Base-by-base conservation (phyloP, 2,888 invertebrate genomes). In the Toxonevra muliebris region DNA sequence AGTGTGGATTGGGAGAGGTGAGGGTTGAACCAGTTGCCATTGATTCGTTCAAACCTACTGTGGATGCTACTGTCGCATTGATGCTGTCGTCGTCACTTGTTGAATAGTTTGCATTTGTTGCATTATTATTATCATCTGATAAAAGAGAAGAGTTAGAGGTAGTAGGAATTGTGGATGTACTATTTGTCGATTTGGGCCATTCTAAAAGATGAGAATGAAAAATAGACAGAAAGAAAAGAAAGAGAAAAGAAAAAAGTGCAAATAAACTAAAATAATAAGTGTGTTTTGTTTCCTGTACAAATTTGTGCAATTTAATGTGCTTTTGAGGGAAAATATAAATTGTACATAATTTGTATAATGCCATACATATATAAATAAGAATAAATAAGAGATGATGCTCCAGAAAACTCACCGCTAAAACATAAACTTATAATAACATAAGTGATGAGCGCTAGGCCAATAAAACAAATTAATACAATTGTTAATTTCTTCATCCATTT, bases 401-500 rank as follows among this genome's bases (percentile, higher is more conserved):
- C n/a, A n/a, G 30, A 30, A 30, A 30, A 82, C 83, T 82, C 76
- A 83, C 83, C 82, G 71, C 80, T 83, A 65, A 83, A 81, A 60
- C 80, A 81, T n/a, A 83, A 76, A 69, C 82, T 83, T 69, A 83
- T 79, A 69, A 83, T 79, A 70, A 83, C 81, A 55, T 83, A 83
- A 74, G 82, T 77, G 40, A 83, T 82, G 71, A 83, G 75, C 45
- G 83, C 82, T 59, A 83, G 77, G 45, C 83, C 83, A 66, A 83
- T 77, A 61, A 83, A 82, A 69, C 83, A 83, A 71, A 83, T 82
- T 41, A 83, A 71, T 58, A 78, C 80, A 64, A 83, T 83, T 69
- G 83, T 83, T 65, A 83, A 73, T 69, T 82, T 82, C 71, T 83
- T 83, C 81, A 83, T 82, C 82, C 83, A 82, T 75, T 79, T 81